Percentiles rank a stretch among this genome's conserved stretches.
Conservation (phyloP, 2,113 vertebrate species). For the Muscicapa adusta region DNA sequence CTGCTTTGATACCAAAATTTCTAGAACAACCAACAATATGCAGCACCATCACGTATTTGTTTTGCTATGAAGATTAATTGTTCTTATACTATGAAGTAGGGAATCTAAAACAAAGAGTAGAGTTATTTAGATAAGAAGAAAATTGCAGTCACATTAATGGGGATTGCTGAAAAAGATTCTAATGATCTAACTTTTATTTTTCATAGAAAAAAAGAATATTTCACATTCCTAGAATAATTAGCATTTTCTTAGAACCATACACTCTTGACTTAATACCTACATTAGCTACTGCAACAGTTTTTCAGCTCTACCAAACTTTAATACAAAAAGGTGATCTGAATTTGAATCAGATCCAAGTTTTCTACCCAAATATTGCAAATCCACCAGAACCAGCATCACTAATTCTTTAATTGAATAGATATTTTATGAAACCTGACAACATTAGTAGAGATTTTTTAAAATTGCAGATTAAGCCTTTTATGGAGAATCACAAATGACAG, state of each 20-base stretch:
- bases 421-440: slow-evolving; percentile 67
- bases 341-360: not conserved
- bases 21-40: not conserved
- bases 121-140: not conserved
- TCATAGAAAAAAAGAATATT: not conserved
- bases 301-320: not conserved
- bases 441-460: slow-evolving; percentile 46
- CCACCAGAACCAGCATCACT: not conserved
- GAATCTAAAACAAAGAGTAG: not conserved
- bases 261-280: not conserved
- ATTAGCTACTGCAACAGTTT: not conserved
- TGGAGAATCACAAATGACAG: slow-evolving; percentile 59
- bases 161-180: not conserved
- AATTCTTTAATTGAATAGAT: slow-evolving; percentile 64
- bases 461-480: slow-evolving; percentile 45
- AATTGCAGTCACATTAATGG: not conserved
- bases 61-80: not conserved
- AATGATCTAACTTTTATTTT: not conserved
- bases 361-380: not conserved
- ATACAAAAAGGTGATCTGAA: not conserved
- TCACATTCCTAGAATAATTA: not conserved
- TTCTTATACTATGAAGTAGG: not conserved
- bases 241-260: not conserved
- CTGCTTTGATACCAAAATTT: not conserved
- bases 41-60: not conserved